phyloP scores from a whole-genome alignment of 1,140 invertebrate genomes.

The Rhopalosiphum maidis region DNA sequence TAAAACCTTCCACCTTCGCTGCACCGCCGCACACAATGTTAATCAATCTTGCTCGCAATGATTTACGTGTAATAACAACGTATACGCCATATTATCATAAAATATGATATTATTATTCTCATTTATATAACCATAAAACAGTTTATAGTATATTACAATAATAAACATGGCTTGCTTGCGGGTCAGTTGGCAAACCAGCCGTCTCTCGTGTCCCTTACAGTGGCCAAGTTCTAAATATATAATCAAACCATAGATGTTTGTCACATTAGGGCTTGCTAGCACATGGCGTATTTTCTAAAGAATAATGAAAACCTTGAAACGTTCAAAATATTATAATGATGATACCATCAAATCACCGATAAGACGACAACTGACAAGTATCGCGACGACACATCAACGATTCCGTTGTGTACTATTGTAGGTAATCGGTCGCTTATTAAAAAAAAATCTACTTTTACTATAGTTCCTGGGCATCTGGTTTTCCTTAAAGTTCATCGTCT shows the following conservation, averaged over 20 bases:
- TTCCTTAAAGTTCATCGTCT: neutral
- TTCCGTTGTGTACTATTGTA: neutral
- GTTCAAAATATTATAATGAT: slow-evolving; percentile 14
- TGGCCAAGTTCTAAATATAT: slow-evolving; percentile 57
- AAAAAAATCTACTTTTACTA: neutral
- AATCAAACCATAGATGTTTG: slow-evolving; percentile 47
- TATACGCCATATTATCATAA: neutral
- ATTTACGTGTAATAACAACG: neutral
- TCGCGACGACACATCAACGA: neutral
- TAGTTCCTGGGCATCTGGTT: neutral
- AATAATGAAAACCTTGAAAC: slow-evolving; percentile 35
- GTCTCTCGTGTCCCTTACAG: neutral
- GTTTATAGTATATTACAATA: slow-evolving; percentile 41
- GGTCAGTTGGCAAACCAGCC: slow-evolving; percentile 52
- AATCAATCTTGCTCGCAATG: neutral
- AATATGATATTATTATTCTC: slow-evolving; percentile 26
- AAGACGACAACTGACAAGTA: neutral
- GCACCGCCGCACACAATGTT: neutral
- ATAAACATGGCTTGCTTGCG: slow-evolving; percentile 25
- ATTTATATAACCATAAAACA: slow-evolving; percentile 37
- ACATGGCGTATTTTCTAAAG: slow-evolving; percentile 36
- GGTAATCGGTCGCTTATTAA: neutral
- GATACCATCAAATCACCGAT: neutral
- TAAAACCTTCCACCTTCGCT: neutral
- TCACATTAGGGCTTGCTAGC: slow-evolving; percentile 45